Evolutionary conservation across 2,888 invertebrate genomes (phyloP).

Genomic region (Sabatieria punctata): DNA sequence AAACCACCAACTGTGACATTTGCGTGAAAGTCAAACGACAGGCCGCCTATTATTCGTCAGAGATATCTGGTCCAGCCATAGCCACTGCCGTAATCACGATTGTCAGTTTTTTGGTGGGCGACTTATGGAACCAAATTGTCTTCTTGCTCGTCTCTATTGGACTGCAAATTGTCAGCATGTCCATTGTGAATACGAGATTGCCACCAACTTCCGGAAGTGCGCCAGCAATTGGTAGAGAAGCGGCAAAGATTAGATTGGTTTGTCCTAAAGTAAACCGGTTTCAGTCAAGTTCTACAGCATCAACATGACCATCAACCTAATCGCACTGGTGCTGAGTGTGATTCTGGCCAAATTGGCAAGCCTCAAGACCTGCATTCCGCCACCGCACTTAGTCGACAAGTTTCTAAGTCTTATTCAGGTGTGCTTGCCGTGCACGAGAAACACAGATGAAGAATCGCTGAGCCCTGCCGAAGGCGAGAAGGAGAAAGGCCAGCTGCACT

Average conservation of each 20-base stretch:
- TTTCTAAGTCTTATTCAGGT: too few species aligned
- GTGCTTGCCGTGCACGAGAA: too few species aligned
- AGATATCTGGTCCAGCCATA: conserved; percentile 26
- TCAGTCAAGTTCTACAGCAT: conserved; percentile 26
- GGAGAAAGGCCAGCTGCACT: neutral
- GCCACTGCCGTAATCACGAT: conserved; percentile 24
- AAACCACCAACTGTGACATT: conserved; percentile 26
- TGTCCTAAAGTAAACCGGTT: conserved; percentile 10
- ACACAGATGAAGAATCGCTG: too few species aligned
- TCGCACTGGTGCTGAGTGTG: conserved; percentile 21
- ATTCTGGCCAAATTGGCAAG: conserved; percentile 18
- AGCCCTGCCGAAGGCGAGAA: neutral
- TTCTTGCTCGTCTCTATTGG: conserved; percentile 17
- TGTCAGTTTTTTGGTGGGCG: conserved; percentile 22
- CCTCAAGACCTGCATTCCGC: conserved; percentile 3
- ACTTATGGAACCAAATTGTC: conserved; percentile 3
- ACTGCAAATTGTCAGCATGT: conserved; percentile 22
- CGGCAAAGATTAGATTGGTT: too few species aligned
- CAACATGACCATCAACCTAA: conserved; percentile 23
- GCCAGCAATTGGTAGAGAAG: conserved; percentile 27
- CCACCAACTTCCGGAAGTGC: conserved; percentile 25
- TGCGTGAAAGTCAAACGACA: conserved; percentile 22
- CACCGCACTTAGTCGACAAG: conserved; percentile 5
- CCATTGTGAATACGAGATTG: conserved; percentile 21
- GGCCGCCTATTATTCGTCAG: conserved; percentile 25